These are phyloP conservation scores for Pachypsylla venusta DNA, from an alignment of 1,140 invertebrate genomes.

Conservation along the genomic window DNA sequence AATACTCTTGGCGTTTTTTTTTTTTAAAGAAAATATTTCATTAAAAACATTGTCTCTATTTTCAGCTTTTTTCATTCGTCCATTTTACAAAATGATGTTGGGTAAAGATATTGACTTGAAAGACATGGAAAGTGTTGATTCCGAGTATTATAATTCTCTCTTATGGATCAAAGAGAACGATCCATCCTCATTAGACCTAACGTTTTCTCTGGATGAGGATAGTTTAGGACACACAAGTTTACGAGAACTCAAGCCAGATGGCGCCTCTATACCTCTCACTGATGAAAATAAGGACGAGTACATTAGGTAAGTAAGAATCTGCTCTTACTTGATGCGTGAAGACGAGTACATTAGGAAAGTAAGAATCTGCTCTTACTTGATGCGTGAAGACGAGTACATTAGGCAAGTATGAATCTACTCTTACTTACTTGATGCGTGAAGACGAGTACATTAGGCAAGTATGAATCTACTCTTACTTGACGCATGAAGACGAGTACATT, in stretches of 20 bases:
- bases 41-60: no score
- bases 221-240: constrained; percentile 88
- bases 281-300: constrained; percentile 96
- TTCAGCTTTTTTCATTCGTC: constrained; percentile 94
- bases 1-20: constrained; percentile 9
- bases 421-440: no score
- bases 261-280: constrained; percentile 77
- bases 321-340: no score
- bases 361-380: no score
- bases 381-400: no score
- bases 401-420: no score
- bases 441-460: no score
- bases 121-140: constrained; percentile 97
- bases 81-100: constrained; percentile 99
- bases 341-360: no score
- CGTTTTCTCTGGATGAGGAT: constrained; percentile 92
- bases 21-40: constrained; percentile 16
- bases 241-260: constrained; percentile 78
- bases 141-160: constrained; percentile 95
- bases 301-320: constrained; percentile 75
- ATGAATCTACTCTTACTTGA: no score
- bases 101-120: constrained; percentile 83
- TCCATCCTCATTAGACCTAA: constrained; percentile 82
- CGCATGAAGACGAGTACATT: no score
- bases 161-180: constrained; percentile 97